Percentiles rank a stretch among this genome's conserved stretches.
Evolutionary conservation across 2,113 vertebrate genomes (phyloP).

Genomic region (Coracopsis vasa): DNA sequence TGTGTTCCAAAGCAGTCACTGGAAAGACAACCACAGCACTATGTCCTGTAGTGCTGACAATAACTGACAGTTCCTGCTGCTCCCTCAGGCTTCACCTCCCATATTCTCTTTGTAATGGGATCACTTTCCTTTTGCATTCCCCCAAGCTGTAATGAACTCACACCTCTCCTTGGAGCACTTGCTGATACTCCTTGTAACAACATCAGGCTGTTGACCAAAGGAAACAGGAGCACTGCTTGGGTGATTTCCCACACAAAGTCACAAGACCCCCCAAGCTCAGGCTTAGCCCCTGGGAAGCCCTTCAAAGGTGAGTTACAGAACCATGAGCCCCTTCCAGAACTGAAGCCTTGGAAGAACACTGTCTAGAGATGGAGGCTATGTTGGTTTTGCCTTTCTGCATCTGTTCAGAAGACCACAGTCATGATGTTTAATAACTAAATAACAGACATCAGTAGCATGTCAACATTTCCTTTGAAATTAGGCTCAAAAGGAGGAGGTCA

Average conservation of each 20-base stretch:
- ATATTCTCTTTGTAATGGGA: rapidly evolving
- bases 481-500: not conserved
- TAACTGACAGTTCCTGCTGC: not conserved
- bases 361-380: not conserved
- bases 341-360: not conserved
- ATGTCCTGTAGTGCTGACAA: not conserved
- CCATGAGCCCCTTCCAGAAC: rapidly evolving
- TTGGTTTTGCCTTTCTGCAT: not conserved
- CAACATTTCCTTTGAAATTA: not conserved
- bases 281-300: not conserved
- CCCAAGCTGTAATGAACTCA: too few relatives aligned
- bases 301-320: not conserved
- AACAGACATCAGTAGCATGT: not conserved
- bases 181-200: not conserved
- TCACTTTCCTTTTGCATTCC: not conserved
- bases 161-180: not conserved
- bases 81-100: not conserved
- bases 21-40: not conserved
- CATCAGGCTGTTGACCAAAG: not conserved
- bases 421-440: not conserved
- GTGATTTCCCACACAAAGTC: not conserved
- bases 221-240: rapidly evolving
- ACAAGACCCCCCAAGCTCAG: not conserved
- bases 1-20: too few relatives aligned
- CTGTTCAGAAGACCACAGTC: not conserved